Evolutionary conservation across 53 echinoderm and acorn worm species (phyloP), one percentile per base, ranked within the genome.

Genomic region (Patiria pectinifera): DNA sequence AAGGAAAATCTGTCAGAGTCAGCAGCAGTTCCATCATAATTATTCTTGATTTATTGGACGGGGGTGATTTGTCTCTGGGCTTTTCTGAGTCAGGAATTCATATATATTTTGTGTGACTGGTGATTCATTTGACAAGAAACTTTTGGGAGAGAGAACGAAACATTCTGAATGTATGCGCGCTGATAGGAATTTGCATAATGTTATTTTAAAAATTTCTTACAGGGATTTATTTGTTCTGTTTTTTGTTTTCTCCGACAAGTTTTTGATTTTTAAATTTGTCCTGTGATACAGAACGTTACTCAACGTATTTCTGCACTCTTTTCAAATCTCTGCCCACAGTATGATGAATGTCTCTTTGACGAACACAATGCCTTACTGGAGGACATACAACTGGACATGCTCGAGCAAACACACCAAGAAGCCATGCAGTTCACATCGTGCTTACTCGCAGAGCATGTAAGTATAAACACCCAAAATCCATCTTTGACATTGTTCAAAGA

Each of bases 401-500:
- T 98, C 66, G 99, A 98, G 66, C 99, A 97, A 85, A 96, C 96
- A 26, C 99, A 98, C 92, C 99, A 98, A 93, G 99, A 98, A 69
- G 96, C 99, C 48, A 98, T 98, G 99, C 99, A 98, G 93, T 98
- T 97, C 92, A 98, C 99, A 48, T 95, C 98, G 11, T 98, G 95
- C 93, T 86, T 96, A 77, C 89, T 96, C 74, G 95, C 86, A 58
- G 92, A 92, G 26, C 86, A 92, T 92, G 94, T 94, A 94, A 94
- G 94, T 94, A 84, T 13, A 45, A 79, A 74, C 8, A 74, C 13
- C 15, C 11, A 70, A 74, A 74, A 0, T 23, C 23, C 3, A 74
- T 23, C 16, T 18, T 18, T 74, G 23, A 23, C 18, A 23, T 11
- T 70, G 70, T 70, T 70, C n/a, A n/a, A n/a, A n/a, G n/a, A n/a